Percentiles rank a stretch among this genome's conserved stretches.
Evolutionary conservation across 1,140 invertebrate species (phyloP).

Genomic region (Polyergus mexicanus): DNA sequence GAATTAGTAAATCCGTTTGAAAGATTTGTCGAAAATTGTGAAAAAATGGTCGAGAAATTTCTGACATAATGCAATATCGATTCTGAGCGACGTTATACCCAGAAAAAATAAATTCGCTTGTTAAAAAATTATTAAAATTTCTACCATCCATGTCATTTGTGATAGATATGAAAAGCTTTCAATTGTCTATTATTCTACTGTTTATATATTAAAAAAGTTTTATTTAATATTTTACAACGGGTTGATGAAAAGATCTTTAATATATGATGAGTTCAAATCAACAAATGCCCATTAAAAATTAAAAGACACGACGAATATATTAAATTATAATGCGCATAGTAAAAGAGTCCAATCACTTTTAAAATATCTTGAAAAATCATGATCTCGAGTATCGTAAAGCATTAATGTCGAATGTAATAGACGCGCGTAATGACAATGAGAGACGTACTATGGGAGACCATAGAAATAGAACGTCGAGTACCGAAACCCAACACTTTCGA

Average conservation of each 20-base stretch:
- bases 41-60: not conserved
- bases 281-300: not conserved
- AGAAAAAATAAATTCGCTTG: not conserved
- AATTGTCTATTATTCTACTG: too few species aligned
- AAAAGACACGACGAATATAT: not conserved
- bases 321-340: not conserved
- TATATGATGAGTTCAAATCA: too few species aligned
- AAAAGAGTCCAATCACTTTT: not conserved
- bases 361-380: not conserved
- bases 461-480: conserved; percentile 56
- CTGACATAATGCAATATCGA: not conserved
- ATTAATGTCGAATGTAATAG: not conserved
- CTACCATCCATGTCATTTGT: not conserved
- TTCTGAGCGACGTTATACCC: not conserved
- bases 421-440: conserved; percentile 14
- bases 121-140: not conserved
- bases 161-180: not conserved
- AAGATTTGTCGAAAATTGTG: conserved; percentile 21
- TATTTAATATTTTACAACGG: not conserved
- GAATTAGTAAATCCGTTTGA: conserved; percentile 23
- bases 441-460: conserved; percentile 35
- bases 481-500: conserved; percentile 70
- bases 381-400: not conserved
- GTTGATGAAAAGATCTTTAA: not conserved
- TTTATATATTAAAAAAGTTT: not conserved